phyloP scores from a whole-genome alignment of 2,888 invertebrate genomes.

The Eucera pruinosa region DNA sequence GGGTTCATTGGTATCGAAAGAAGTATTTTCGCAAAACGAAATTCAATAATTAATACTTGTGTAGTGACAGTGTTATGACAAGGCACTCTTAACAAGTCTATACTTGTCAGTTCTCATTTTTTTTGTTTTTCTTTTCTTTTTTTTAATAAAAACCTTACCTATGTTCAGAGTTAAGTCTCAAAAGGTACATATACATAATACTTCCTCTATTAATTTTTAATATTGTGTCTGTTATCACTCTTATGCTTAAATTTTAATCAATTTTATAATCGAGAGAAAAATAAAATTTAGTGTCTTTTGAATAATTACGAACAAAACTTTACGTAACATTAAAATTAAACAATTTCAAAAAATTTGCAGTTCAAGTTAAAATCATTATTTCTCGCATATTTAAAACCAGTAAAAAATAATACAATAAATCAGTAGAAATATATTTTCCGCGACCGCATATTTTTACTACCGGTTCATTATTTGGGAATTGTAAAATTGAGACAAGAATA shows the following conservation, averaged over 20 bases:
- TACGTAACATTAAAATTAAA: too few relatives aligned
- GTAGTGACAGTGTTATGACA: conserved; percentile 59
- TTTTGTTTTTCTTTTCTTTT: conserved; percentile 9
- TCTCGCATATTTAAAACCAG: too few relatives aligned
- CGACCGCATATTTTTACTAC: too few relatives aligned
- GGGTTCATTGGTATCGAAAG: conserved; percentile 35
- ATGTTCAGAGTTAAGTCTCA: conserved; percentile 20
- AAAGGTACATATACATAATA: conserved; percentile 29
- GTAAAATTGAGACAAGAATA: not conserved
- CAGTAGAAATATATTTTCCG: too few relatives aligned
- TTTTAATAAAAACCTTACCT: conserved; percentile 17
- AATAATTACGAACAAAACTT: not conserved
- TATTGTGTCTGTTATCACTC: conserved; percentile 9
- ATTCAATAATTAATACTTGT: conserved; percentile 44
- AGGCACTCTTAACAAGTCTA: conserved; percentile 69
- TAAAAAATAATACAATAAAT: too few relatives aligned
- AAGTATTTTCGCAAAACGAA: conserved; percentile 22
- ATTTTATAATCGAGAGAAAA: not conserved
- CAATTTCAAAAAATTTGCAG: too few relatives aligned
- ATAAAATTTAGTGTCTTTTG: conserved; percentile 24
- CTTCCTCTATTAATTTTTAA: conserved; percentile 17
- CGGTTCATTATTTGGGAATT: too few relatives aligned
- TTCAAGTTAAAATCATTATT: not conserved
- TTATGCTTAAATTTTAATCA: not conserved
- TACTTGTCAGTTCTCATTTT: conserved; percentile 15